These are phyloP conservation scores for Drosophila saltans DNA, from an alignment of 1,140 invertebrate genomes.

Conservation along the genomic window DNA sequence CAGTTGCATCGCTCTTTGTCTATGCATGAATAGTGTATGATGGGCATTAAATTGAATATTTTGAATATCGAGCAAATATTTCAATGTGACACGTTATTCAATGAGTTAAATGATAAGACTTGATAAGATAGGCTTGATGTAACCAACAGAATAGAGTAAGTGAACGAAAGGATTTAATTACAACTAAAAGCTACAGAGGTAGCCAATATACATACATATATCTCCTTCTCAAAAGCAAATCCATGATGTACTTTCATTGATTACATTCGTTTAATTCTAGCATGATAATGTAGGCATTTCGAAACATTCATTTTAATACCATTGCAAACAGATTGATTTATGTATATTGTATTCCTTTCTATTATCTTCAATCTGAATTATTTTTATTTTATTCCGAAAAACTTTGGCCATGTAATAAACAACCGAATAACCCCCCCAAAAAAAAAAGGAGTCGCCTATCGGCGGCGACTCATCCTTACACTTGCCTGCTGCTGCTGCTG, in stretches of 20 bases:
- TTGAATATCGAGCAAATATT: slow-evolving; percentile 6
- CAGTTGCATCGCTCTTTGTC: neutral
- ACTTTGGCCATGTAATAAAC: neutral
- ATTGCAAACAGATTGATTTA: slow-evolving; percentile 9
- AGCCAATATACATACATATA: too few relatives aligned
- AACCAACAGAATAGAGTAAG: too few relatives aligned
- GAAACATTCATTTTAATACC: slow-evolving; percentile 1
- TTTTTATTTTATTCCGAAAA: slow-evolving; percentile 8
- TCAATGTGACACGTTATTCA: neutral
- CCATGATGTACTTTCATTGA: neutral
- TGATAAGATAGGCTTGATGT: too few relatives aligned
- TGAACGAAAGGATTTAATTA: slow-evolving; percentile 9
- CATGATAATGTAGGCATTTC: neutral
- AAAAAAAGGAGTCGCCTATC: neutral
- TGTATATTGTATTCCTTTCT: neutral
- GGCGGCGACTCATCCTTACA: slow-evolving; percentile 1
- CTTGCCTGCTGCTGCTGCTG: slow-evolving; percentile 6
- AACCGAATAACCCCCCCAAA: neutral
- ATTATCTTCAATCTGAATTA: slow-evolving; percentile 11
- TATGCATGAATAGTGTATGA: slow-evolving; percentile 1
- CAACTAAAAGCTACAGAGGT: neutral
- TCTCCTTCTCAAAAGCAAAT: neutral
- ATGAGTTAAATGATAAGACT: neutral
- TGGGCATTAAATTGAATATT: slow-evolving; percentile 11
- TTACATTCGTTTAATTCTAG: neutral